phyloP scores from a whole-genome alignment of 2,797 vertebrate genomes.

The Micropoecilia bifurca region DNA sequence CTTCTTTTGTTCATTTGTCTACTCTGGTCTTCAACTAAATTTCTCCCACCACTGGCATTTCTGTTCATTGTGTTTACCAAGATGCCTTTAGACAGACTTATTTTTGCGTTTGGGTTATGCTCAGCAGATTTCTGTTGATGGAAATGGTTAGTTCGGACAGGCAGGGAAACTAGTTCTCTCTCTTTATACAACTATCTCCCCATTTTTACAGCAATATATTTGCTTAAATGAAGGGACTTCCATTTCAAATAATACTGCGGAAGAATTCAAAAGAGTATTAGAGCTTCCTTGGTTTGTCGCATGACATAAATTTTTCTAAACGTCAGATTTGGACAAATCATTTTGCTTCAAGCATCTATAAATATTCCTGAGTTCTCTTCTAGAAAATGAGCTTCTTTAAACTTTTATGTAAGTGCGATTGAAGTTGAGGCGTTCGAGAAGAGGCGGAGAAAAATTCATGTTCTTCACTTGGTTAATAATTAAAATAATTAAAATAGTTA shows the following conservation, averaged over 20 bases:
- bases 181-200: neutral
- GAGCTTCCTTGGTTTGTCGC: neutral
- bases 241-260: neutral
- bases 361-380: neutral
- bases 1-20: neutral
- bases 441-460: neutral
- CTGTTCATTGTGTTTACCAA: neutral
- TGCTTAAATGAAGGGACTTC: neutral
- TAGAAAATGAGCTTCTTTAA: neutral
- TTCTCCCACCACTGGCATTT: slow-evolving; percentile 35
- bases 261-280: neutral
- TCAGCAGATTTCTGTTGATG: neutral
- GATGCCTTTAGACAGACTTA: neutral
- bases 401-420: neutral
- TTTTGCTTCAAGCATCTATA: neutral
- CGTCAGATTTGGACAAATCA: neutral
- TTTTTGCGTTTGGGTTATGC: neutral
- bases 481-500: neutral
- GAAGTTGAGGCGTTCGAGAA: neutral
- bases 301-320: neutral
- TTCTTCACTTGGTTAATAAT: neutral
- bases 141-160: neutral
- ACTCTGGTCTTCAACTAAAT: neutral
- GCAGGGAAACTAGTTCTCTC: neutral
- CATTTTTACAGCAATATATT: neutral